A percentile compares a stretch with the other conserved stretches of the same genome.
phyloP scores from a whole-genome alignment of 2,888 invertebrate species.

The Caenorhabditis sp. region DNA sequence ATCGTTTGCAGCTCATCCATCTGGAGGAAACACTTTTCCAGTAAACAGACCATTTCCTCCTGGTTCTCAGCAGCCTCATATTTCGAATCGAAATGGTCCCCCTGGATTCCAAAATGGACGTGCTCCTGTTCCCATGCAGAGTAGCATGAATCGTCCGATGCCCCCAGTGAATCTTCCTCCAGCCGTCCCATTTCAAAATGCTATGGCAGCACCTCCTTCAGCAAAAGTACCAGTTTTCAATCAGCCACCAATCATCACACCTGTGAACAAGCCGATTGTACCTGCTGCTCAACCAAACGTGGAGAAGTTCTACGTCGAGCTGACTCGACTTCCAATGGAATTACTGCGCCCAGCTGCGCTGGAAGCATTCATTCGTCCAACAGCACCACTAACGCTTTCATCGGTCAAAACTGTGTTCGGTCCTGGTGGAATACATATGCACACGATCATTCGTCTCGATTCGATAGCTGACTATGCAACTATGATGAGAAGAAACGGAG shows the following conservation, averaged over 20 bases:
- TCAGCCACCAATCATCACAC: constrained; percentile 13
- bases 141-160: background rate
- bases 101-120: constrained; percentile 12
- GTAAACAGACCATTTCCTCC: background rate
- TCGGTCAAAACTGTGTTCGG: constrained; percentile 75
- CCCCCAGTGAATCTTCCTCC: background rate
- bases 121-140: background rate
- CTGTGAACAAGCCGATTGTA: background rate
- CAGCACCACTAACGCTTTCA: constrained; percentile 70
- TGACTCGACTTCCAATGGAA: constrained; percentile 74
- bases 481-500: constrained; percentile 72
- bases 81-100: constrained; percentile 4
- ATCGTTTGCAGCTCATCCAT: constrained; percentile 1
- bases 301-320: constrained; percentile 70
- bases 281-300: background rate
- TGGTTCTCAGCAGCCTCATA: background rate
- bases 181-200: constrained; percentile 3
- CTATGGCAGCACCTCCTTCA: background rate
- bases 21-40: background rate
- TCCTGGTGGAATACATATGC: constrained; percentile 71
- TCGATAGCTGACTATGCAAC: constrained; percentile 68
- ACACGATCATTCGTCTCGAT: constrained; percentile 74
- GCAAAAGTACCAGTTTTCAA: constrained; percentile 12
- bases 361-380: constrained; percentile 74
- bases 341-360: constrained; percentile 71